Percentiles rank a stretch among this genome's conserved stretches.
Conservation (phyloP, 2,113 vertebrate species). For the Neodontobutis hainanensis region DNA sequence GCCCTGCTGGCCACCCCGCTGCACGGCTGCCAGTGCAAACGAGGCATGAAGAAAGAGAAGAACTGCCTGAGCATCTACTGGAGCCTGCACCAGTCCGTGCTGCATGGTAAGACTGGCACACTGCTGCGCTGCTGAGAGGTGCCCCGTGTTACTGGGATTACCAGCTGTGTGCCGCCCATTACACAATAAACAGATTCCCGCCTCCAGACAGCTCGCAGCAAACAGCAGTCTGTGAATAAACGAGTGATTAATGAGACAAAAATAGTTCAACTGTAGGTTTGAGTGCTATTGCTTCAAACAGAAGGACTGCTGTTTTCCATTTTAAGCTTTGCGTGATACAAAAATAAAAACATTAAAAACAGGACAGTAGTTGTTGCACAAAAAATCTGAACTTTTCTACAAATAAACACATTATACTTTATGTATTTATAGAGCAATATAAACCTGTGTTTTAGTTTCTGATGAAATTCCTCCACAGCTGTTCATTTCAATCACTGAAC, state of each 20-base stretch:
- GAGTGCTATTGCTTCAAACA: constrained; percentile 23
- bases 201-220: constrained; percentile 35
- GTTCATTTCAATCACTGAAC: neutral
- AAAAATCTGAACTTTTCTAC: too few species aligned
- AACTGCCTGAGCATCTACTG: constrained; percentile 94
- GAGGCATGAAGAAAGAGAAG: constrained; percentile 94
- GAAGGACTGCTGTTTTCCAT: too few species aligned
- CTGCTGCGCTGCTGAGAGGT: neutral
- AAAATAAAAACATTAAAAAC: too few species aligned
- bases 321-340: too few species aligned
- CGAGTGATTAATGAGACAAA: constrained; percentile 43
- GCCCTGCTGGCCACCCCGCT: constrained; percentile 90
- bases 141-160: constrained; percentile 20
- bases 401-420: too few species aligned
- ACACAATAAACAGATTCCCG: constrained; percentile 25
- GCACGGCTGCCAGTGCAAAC: constrained; percentile 89
- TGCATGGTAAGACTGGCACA: constrained; percentile 82
- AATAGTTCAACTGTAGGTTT: constrained; percentile 9
- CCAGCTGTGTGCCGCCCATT: constrained; percentile 9
- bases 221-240: constrained; percentile 24
- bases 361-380: too few species aligned
- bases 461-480: neutral
- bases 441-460: neutral
- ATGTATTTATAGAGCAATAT: too few species aligned
- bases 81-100: constrained; percentile 90